Evolutionary conservation across 2,113 vertebrate genomes (phyloP).

Genomic region (Gymnarchus niloticus): DNA sequence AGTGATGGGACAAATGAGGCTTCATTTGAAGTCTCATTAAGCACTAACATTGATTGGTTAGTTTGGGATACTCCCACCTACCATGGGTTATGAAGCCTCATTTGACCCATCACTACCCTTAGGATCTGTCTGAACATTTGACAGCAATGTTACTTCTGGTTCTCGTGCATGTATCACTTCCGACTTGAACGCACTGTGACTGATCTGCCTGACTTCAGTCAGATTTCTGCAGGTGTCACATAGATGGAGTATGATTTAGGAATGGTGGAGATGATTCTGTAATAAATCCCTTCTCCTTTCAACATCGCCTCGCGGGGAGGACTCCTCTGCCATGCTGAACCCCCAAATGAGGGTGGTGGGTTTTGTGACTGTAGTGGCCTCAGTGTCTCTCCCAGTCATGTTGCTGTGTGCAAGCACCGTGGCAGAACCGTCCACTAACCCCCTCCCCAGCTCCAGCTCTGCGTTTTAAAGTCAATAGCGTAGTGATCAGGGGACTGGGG

Average conservation of each 20-base stretch:
- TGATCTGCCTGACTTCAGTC: neutral
- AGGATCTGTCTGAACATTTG: neutral
- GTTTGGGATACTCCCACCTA: too few species aligned
- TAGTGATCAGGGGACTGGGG: too few species aligned
- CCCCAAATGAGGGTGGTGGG: neutral
- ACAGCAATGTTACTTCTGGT: neutral
- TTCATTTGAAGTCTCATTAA: too few species aligned
- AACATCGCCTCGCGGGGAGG: neutral
- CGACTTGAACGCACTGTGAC: neutral
- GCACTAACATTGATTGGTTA: too few species aligned
- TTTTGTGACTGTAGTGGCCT: neutral
- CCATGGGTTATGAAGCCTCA: too few species aligned
- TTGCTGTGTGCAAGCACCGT: neutral
- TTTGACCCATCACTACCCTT: too few species aligned
- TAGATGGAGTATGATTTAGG: neutral
- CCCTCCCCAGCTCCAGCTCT: neutral
- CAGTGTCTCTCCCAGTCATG: conserved; percentile 2
- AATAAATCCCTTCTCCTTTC: neutral
- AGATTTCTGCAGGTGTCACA: neutral
- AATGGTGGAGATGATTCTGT: neutral
- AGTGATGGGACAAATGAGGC: too few species aligned
- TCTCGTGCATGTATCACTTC: neutral
- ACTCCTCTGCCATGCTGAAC: neutral
- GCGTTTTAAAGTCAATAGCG: neutral
- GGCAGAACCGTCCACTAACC: neutral